Base-by-base conservation (phyloP, 2,113 vertebrate species). In the Dipodomys ordii region DNA sequence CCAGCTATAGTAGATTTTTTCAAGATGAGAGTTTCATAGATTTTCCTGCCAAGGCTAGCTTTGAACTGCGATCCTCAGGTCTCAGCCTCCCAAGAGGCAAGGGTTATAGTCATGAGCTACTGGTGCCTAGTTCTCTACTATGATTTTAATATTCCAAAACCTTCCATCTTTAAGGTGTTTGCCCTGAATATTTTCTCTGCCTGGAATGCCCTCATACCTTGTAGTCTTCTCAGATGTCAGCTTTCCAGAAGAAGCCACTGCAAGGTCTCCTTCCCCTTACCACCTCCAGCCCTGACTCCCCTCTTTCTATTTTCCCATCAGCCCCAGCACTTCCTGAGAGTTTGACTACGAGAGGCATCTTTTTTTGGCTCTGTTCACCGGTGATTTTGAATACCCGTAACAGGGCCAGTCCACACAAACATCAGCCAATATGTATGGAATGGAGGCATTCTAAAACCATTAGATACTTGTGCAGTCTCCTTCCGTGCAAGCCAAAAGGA, bases 381-480 rank as follows among this genome's bases (percentile, higher is more conserved):
- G 81, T 82, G 72, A 60, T 64, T 32, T 67, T 27, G 46, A 83
- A 12, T 32, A 49, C 69, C 7, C n/a, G 0, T 28, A 71, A 8
- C 13, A 60, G 20, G 22, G 53, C 6, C 1, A 35, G 30, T 1
- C 16, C 9, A 7, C 16, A 22, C 74, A 22, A 76, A 64, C 53
- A 22, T n/a, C 67, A 72, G 32, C 73, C 32, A n/a, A 9, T 57
- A 28, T 39, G 32, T 88, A 27, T 71, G 22, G 80, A 76, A 25
- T 89, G 46, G 77, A 71, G 39, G 72, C 80, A 64, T 62, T 87
- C 91, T 94, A 88, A 87, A 80, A n/a, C 35, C 60, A 10, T n/a
- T 74, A 83, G 83, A 39, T 94, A 83, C 89, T 79, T 9, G 18
- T 28, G n/a, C 30, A 57, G 20, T 72, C 79, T 18, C 39, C 39